Evolutionary conservation across 2,888 invertebrate species (phyloP).

Genomic region (Plebejus argus): DNA sequence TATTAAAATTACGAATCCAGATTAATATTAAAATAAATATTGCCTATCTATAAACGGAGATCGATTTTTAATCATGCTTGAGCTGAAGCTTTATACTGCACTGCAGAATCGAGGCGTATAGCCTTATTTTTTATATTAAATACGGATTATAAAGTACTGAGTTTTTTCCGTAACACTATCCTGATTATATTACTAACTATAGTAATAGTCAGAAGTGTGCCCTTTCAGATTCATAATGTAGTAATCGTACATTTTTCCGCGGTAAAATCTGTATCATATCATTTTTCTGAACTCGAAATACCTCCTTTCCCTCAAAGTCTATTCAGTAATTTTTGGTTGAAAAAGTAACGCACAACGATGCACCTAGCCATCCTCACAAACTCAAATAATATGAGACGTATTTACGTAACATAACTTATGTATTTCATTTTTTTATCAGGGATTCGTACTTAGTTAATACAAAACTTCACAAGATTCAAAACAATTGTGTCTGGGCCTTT

Average conservation of each 20-base stretch:
- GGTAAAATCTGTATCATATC: neutral
- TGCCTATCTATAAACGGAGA: neutral
- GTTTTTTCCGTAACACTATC: neutral
- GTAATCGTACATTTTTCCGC: too few relatives aligned
- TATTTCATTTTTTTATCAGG: neutral
- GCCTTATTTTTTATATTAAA: too few relatives aligned
- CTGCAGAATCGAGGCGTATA: neutral
- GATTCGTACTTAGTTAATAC: neutral
- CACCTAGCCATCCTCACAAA: neutral
- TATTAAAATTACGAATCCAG: neutral
- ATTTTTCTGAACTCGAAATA: neutral
- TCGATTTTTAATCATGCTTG: neutral
- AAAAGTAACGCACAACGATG: neutral
- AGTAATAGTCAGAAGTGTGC: too few relatives aligned
- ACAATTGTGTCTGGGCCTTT: slow-evolving; percentile 31
- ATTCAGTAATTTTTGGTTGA: neutral
- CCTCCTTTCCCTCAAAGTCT: neutral
- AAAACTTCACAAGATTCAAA: neutral
- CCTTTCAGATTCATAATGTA: too few relatives aligned
- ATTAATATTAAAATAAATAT: neutral
- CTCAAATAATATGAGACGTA: neutral
- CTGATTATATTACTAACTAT: neutral
- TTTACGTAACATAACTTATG: neutral
- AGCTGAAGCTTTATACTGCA: neutral
- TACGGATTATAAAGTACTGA: too few relatives aligned